phyloP scores from a whole-genome alignment of 2,888 invertebrate genomes.

The Eucriotettix oculatus region DNA sequence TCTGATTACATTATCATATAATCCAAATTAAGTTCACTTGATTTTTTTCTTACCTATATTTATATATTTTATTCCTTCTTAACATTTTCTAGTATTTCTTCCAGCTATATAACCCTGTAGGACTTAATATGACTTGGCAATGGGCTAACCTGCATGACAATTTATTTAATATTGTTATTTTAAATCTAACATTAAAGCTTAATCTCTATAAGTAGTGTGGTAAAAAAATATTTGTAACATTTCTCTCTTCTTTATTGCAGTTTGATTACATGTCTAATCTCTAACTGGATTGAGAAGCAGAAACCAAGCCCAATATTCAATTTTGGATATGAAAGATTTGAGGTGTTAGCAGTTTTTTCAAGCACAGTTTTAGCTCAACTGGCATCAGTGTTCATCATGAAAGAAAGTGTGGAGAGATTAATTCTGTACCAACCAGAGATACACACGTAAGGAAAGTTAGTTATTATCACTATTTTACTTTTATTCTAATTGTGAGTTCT shows the following conservation, averaged over 20 bases:
- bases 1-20: too few relatives aligned
- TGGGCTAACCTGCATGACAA: too few relatives aligned
- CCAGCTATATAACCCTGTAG: too few relatives aligned
- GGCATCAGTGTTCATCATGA: constrained; percentile 11
- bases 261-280: constrained; percentile 9
- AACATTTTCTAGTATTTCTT: too few relatives aligned
- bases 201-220: too few relatives aligned
- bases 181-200: too few relatives aligned
- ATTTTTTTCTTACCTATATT: too few relatives aligned
- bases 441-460: constrained; percentile 10
- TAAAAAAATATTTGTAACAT: too few relatives aligned
- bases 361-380: constrained; percentile 12
- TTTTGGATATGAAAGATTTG: constrained; percentile 13
- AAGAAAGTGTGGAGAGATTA: constrained; percentile 11
- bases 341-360: constrained; percentile 13
- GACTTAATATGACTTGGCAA: too few relatives aligned
- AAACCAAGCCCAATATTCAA: constrained; percentile 5
- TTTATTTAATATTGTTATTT: too few relatives aligned
- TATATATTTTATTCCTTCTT: too few relatives aligned
- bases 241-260: constrained; percentile 2
- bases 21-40: too few relatives aligned
- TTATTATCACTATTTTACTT: background rate
- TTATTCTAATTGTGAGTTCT: background rate
- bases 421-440: constrained; percentile 12
- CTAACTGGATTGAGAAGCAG: constrained; percentile 7